Base-by-base conservation (phyloP, 2,113 vertebrate species). In the Lycaon pictus region DNA sequence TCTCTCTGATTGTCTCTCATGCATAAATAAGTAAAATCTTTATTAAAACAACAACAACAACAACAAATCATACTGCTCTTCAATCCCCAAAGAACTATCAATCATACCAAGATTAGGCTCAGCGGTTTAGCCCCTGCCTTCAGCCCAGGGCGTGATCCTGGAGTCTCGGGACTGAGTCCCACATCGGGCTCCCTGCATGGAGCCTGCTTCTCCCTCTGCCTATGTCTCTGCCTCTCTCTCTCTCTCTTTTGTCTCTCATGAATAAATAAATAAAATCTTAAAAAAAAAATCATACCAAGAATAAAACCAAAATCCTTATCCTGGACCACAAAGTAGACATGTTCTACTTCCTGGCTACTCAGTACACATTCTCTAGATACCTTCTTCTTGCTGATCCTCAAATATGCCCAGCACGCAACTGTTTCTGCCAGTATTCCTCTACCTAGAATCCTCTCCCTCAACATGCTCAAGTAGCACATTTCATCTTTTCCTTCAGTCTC, bases 321-420 rank as follows among this genome's bases (percentile, higher is more conserved):
- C 32, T 58, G 20, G 37, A 32, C 16, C 35, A 77, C 12, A 65
- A 71, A 11, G 29, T 10, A 13, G 13, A 89, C 69, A 71, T 58
- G 25, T 25, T 90, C 63, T 79, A 32, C 12, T 86, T 90, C 43
- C 63, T 63, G 43, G 35, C 71, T 88, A 53, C 69, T 69, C 25
- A 43, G n/a, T 71, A 29, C 43, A 72, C 3, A 79, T 20, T 88
- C 48, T 17, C 85, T 74, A 85, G 85, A 81, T 51, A 62, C 7
- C 65, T 93, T 62, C 20, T 88, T 60, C 84, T 43, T 74, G 25
- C 37, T 94, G 72, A 93, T 67, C 37, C 20, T 89, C 87, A 82
- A 86, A 89, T 22, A 85, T 71, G 43, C 19, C 79, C 51, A 92
- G 62, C 20, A 62, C 17, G 81, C 0, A 92, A 32, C 5, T 74